Base-by-base conservation (phyloP, 2,797 vertebrate genomes). In the Muscicapa comitata region DNA sequence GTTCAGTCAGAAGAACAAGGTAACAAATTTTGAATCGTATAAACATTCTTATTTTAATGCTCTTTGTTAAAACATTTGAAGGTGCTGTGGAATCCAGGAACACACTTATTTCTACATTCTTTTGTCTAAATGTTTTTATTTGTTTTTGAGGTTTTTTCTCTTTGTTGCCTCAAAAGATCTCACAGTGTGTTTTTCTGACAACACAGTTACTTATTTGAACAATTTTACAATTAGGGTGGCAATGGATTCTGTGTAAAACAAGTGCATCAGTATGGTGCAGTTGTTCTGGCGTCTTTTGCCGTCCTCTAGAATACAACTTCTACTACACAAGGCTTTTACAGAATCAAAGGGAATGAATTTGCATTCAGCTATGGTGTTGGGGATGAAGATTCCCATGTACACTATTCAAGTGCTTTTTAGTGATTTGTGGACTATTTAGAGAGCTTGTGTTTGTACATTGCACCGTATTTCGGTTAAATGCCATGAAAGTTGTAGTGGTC, bases 1-100 rank as follows among this genome's bases (percentile, higher is more conserved):
- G 97, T 99, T 90, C 96, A 98, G 17, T 66, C 84, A 35, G 97
- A 98, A 86, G 98, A 99, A 38, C 98, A 98, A 98, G 98, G 99
- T 98, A 98, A 97, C 8, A 54, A 86, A 38, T 84, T 38, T 14
- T 4, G 11, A 55, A 61, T 26, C 10, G 8, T 55, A 57, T 72
- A 62, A 79, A 80, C 76, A 16, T 7, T 59, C 18, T 21, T 42
- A 11, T 53, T 85, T 82, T 57, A 82, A 21, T 71, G 12, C 7
- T 85, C 57, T 48, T 59, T 74, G 45, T 80, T 53, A 33, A 71
- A 91, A 10, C 18, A n/a, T 71, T 73, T 82, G 51, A 79, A 83
- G 47, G 53, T 43, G 9, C 7, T 65, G 47, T 58, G 72, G 40
- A 62, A 38, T 88, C 24, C 54, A 57, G 26, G 33, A 95, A 13